phyloP scores from a whole-genome alignment of 2,888 invertebrate species.

The Pyralis farinalis region DNA sequence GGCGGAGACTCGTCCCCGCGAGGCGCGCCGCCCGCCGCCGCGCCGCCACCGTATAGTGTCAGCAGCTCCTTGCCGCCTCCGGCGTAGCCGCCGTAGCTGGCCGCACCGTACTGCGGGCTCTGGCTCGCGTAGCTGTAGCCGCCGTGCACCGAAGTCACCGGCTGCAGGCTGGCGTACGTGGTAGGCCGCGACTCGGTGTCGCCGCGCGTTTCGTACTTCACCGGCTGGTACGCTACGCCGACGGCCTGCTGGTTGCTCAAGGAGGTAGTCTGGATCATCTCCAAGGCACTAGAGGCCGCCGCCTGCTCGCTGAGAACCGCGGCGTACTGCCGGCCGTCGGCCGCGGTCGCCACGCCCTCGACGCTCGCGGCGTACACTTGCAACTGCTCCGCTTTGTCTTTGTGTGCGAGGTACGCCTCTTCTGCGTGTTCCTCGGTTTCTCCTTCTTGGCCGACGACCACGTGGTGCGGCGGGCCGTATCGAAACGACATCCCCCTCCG shows the following conservation, averaged over 20 bases:
- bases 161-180: constrained; percentile 84
- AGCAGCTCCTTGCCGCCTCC: constrained; percentile 43
- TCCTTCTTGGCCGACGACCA: constrained; percentile 53
- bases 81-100: constrained; percentile 36
- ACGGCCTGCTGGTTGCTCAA: constrained; percentile 63
- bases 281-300: constrained; percentile 43
- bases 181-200: constrained; percentile 56
- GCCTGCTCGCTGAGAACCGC: constrained; percentile 48
- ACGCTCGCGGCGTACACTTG: constrained; percentile 43
- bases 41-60: constrained; percentile 53
- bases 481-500: constrained; percentile 51
- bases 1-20: constrained; percentile 78
- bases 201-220: constrained; percentile 69
- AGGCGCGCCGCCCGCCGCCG: constrained; percentile 33
- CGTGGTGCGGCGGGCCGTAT: constrained; percentile 58
- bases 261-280: constrained; percentile 63
- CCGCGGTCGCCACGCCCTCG: constrained; percentile 25
- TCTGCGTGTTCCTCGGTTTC: constrained; percentile 46
- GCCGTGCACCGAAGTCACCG: constrained; percentile 77
- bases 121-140: constrained; percentile 57
- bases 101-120: constrained; percentile 51
- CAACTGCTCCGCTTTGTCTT: constrained; percentile 46
- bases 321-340: constrained; percentile 53
- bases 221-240: constrained; percentile 63
- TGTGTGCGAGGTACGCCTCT: constrained; percentile 49